Evolutionary conservation across 2,797 vertebrate genomes (phyloP), one percentile per base, ranked within the genome.

Genomic region (Sebastes taczanowskii): DNA sequence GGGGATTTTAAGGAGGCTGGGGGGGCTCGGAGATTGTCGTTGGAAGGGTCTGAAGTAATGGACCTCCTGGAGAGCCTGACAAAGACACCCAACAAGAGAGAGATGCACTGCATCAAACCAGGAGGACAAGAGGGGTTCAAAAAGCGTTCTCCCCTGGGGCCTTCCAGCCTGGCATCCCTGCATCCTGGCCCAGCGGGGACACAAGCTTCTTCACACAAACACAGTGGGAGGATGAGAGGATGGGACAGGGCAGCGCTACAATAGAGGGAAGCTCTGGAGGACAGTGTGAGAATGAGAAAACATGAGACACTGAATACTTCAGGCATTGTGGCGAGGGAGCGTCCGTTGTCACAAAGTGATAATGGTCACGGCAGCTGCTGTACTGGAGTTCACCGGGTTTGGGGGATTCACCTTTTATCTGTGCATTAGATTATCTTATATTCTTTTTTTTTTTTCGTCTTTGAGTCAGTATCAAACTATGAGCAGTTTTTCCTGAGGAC

Each of bases 41-140:
- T 93, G 83, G 88, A 92, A 74, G 83, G 72, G 88, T 90, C 87
- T 92, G 90, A 94, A 94, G 92, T 93, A 93, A 92, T 88, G 79
- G 87, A 79, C 91, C 93, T 89, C 95, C 94, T 82, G 90, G 84
- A 66, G 93, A 53, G 91, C 64, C 69, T 35, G 59, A 93, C 92
- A 95, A 93, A 95, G 92, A 89, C 76, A 74, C 85, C 78, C 80
- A 84, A 92, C 90, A 93, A 91, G 84, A 87, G 90, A 92, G 90
- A 89, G 92, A 93, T 92, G 89, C 87, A 90, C 92, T 92, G 92
- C 92, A 92, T 94, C 93, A 93, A 94, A 94, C 93, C 92, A 94
- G 88, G 84, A 27, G 90, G 92, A 93, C 92, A 94, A 91, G 91
- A 90, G 92, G 63, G 92, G 91, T 93, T 94, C 90, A 94, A 93